Base-by-base conservation (phyloP, 2,888 invertebrate species). In the Xestia rhomboidea region DNA sequence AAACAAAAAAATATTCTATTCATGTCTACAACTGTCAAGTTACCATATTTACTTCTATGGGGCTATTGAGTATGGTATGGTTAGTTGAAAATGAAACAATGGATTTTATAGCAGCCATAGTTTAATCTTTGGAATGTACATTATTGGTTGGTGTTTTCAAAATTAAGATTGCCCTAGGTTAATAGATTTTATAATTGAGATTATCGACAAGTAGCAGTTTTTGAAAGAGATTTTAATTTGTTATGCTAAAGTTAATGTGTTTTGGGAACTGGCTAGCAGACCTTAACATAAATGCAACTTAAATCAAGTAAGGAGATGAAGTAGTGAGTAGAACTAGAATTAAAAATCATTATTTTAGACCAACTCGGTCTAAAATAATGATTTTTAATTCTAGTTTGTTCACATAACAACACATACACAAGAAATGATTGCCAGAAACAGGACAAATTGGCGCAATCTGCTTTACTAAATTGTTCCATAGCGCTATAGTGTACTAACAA, bases 81-180 rank as follows among this genome's bases (percentile, higher is more conserved):
- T 70, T 68, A 68, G 38, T 10, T 64, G 66, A 30, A 66, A 72
- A 64, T 67, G 71, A 75, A 66, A 79, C 30, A 57, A 73, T 24
- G 24, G 64, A 69, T 64, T 62, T 57, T 41, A 27, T 57, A 77
- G 77, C 63, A 73, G 72, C 85, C 85, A 77, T 67, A 78, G 69
- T 74, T 74, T 62, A 78, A 73, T 84, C 83, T 84, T 84, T 84
- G 83, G 83, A 84, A 84, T 84, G 83, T 84, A 83, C n/a, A 81
- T 76, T 68, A 57, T 60, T 68, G 60, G 15, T 84, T 54, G 76
- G 7, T 41, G 44, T 66, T 57, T 71, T 51, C 74, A 80, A 81
- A 68, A 27, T 57, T 51, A 81, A 68, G 49, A 49, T 64, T 68
- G 68, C 44, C 46, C n/a, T 44, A 69, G n/a, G 34, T 49, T 54